Evolutionary conservation across 2,888 invertebrate species (phyloP), one percentile per base, ranked within the genome.

Genomic region (Poecilus cupreus): DNA sequence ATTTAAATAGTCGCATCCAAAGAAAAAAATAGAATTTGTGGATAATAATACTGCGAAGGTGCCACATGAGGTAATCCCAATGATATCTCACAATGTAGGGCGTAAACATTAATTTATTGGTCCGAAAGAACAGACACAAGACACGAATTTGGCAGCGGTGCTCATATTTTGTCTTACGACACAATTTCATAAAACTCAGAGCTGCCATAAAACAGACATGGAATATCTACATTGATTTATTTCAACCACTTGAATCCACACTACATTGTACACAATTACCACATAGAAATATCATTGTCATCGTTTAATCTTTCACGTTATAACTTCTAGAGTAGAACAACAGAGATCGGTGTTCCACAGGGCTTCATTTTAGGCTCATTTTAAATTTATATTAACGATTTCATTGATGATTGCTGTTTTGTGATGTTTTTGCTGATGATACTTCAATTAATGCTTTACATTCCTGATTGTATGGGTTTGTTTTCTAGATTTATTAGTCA

Each of bases 71-170:
- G 51, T 51, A 68, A 68, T 68, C 64, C 39, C 64, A 68, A 68
- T 37, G 64, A 68, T 18, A 68, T 32, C 64, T 57, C 64, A 49
- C 46, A 46, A 72, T 72, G 43, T 72, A 49, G 72, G 49, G 72
- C 72, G 72, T 18, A 24, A 22, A 24, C 43, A 46, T 46, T 72
- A 72, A 72, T 72, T 72, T 72, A 72, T 72, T 72, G 60, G 60
- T 60, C 26, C 20, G 10, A 32, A 60, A 68, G 37, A 68, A 16
- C 37, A 18, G 64, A 68, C 20, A 68, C 64, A 68, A 68, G 64
- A 37, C 64, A 68, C 18, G 64, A 37, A 68, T 68, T 68, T 68
- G 64, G 64, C 64, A 68, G 64, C 64, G 16, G 37, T 16, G 37
- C 16, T 37, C 64, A 39, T 68, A 68, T 68, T 68, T 68, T 68